phyloP scores from a whole-genome alignment of 1,140 invertebrate species.

The Pseudomyrmex gracilis region DNA sequence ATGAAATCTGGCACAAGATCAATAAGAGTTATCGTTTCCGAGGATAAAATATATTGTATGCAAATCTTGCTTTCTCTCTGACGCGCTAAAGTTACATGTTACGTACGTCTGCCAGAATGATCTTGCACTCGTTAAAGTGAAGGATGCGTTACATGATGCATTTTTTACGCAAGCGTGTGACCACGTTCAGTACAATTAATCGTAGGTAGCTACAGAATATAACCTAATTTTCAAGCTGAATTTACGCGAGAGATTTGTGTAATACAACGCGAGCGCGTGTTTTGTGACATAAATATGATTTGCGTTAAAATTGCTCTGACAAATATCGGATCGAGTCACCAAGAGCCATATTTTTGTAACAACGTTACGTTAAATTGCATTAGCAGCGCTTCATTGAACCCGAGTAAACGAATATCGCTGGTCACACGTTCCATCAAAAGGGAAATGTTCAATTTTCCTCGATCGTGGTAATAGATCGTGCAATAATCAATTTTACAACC shows the following conservation, averaged over 20 bases:
- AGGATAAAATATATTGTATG: too few species aligned
- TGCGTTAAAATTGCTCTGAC: not conserved
- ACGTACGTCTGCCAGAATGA: not conserved
- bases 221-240: conserved; percentile 43
- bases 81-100: too few species aligned
- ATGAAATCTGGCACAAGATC: too few species aligned
- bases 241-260: not conserved
- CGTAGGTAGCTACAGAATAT: conserved; percentile 38
- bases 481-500: conserved; percentile 28
- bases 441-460: conserved; percentile 45
- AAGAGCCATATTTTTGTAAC: not conserved
- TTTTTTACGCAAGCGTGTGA: conserved; percentile 23
- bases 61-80: too few species aligned
- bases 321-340: conserved; percentile 12
- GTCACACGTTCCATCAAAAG: not conserved
- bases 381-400: conserved; percentile 21
- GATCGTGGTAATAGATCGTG: conserved; percentile 24
- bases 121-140: conserved; percentile 27
- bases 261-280: not conserved
- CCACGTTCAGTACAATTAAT: conserved; percentile 44
- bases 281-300: conserved; percentile 23
- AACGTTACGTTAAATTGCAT: conserved; percentile 10
- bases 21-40: too few species aligned
- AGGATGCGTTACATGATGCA: conserved; percentile 33
- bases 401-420: conserved; percentile 32